These are phyloP conservation scores for Lutraria lutraria DNA, from an alignment of 2,888 invertebrate species.

Conservation along the genomic window DNA sequence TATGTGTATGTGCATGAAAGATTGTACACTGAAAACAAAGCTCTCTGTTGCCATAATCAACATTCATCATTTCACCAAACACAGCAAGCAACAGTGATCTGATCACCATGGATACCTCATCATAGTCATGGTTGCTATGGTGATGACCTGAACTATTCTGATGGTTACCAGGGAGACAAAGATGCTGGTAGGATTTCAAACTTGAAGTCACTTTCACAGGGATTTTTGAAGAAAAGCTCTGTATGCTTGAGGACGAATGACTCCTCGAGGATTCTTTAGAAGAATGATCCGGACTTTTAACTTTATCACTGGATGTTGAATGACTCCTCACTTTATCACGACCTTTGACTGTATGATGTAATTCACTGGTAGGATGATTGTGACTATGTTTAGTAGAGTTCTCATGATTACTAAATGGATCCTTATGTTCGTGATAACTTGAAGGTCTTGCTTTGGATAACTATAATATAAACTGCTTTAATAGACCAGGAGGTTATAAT, in stretches of 20 bases:
- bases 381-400: slow-evolving; percentile 21
- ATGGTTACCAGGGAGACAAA: slow-evolving; percentile 49
- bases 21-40: slow-evolving; percentile 11
- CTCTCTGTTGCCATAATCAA: neutral
- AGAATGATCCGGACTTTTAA: slow-evolving; percentile 28
- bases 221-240: slow-evolving; percentile 60
- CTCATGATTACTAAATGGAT: slow-evolving; percentile 20
- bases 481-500: no score
- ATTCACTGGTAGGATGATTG: slow-evolving; percentile 33
- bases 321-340: slow-evolving; percentile 31
- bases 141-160: slow-evolving; percentile 38
- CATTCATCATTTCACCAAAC: slow-evolving; percentile 38
- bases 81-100: slow-evolving; percentile 60
- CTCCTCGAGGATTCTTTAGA: slow-evolving; percentile 29
- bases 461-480: slow-evolving; percentile 28
- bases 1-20: neutral
- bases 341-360: slow-evolving; percentile 57
- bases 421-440: slow-evolving; percentile 54
- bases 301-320: slow-evolving; percentile 42
- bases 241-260: slow-evolving; percentile 46
- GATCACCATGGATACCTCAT: slow-evolving; percentile 63
- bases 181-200: slow-evolving; percentile 64
- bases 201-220: slow-evolving; percentile 63
- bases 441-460: slow-evolving; percentile 47
- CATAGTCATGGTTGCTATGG: slow-evolving; percentile 54